A percentile compares a stretch with the other conserved stretches of the same genome.
These are phyloP conservation scores for Babylonia areolata DNA, from an alignment of 1,140 invertebrate species.

Conservation along the genomic window DNA sequence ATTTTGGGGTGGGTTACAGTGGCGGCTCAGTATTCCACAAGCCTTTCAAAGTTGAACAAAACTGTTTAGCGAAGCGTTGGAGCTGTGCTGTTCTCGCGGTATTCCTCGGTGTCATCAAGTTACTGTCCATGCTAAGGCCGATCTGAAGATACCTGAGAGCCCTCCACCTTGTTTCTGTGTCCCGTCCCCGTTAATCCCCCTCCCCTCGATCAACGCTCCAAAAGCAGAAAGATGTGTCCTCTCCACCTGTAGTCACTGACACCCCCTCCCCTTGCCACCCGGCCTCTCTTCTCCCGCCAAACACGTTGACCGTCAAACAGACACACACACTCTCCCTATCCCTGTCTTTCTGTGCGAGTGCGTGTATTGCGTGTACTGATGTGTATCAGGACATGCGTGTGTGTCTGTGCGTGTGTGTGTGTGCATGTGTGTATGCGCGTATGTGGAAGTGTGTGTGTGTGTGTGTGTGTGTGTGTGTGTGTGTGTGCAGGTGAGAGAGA, in stretches of 20 bases:
- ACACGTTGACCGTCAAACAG: too few relatives aligned
- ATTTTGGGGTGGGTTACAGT: too few relatives aligned
- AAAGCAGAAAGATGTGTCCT: too few relatives aligned
- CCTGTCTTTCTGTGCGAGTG: too few relatives aligned
- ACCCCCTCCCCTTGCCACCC: not conserved
- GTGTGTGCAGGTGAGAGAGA: not conserved
- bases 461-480: not conserved
- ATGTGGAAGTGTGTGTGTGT: not conserved
- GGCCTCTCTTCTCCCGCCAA: not conserved
- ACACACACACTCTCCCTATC: not conserved
- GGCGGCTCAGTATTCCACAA: too few relatives aligned
- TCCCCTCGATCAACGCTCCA: too few relatives aligned
- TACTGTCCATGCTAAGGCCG: too few relatives aligned
- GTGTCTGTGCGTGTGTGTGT: slow-evolving; percentile 2
- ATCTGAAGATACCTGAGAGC: too few relatives aligned
- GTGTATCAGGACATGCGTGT: not conserved
- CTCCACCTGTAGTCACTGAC: not conserved
- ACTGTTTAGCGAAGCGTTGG: too few relatives aligned
- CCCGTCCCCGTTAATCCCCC: not conserved
- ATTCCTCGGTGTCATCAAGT: too few relatives aligned
- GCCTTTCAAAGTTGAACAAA: too few relatives aligned
- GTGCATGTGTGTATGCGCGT: not conserved
- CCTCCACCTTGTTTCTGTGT: not conserved
- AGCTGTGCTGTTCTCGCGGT: too few relatives aligned
- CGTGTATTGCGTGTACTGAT: not conserved